Base-by-base conservation (phyloP, 2,113 vertebrate species). In the Ramphastos sulfuratus region DNA sequence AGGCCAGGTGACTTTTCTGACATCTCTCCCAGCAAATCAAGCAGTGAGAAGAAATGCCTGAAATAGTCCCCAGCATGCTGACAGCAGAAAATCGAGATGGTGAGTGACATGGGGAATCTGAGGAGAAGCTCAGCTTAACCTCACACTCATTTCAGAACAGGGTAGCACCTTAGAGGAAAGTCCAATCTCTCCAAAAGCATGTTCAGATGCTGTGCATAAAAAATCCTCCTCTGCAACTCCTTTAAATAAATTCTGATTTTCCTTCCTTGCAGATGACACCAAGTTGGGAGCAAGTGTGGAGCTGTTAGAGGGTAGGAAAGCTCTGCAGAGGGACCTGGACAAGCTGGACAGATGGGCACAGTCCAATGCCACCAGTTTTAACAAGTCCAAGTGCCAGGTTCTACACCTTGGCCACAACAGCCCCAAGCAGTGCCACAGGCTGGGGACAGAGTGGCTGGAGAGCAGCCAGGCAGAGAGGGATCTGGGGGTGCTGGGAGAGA, bases 1-100 rank as follows among this genome's bases (percentile, higher is more conserved):
- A 92, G 96, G 85, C 94, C 92, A 97, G 94, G 94, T 96, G 83
- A 93, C 92, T 82, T 46, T 89, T 82, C 44, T 87, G 92, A 91
- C 97, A 96, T 76, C 39, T 75, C 48, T 86, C 85, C 78, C 46
- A 72, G 46, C 59, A 84, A 95, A 94, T 91, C 87, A 74, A 83
- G 83, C 77, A 64, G 54, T 23, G 82, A 64, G 86, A 93, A 94
- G 73, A 76, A 94, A 81, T 95, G 74, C 90, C 70, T 81, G 65
- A 94, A 96, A 90, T 58, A 87, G 78, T 85, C 71, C 61, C 67
- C 79, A 63, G 91, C 82, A 74, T 33, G 58, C 81, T 88, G 92
- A 94, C 86, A 92, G 75, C 84, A 77, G 31, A 27, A 92, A 91
- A 92, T 78, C 65, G 42, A 55, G 35, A 46, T 90, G 80, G 92